phyloP scores from a whole-genome alignment of 64 coral and sea anemone genomes.

The Cladopsammia gracilis region DNA sequence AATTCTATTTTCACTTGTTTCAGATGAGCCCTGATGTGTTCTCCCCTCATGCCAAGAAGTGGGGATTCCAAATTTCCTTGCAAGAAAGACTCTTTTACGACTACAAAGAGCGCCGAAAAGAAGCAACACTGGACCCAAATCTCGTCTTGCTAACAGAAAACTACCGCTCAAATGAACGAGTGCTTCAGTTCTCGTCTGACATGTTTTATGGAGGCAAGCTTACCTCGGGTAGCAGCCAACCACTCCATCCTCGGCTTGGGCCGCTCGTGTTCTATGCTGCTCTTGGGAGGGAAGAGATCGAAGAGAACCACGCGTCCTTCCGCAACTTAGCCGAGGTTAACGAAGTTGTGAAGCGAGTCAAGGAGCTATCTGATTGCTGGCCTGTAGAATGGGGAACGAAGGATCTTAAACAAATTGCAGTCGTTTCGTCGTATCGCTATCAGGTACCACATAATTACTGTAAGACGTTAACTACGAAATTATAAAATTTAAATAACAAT shows the following conservation, averaged over 20 bases:
- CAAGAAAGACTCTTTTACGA: conserved; percentile 50
- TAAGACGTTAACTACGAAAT: no score
- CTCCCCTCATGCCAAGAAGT: conserved; percentile 52
- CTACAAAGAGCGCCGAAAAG: conserved; percentile 24
- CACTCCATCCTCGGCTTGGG: conserved; percentile 33
- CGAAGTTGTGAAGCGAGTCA: conserved; percentile 51
- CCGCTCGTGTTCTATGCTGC: conserved; percentile 60
- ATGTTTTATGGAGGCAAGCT: conserved; percentile 70
- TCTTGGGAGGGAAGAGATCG: conserved; percentile 57
- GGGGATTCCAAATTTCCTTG: conserved; percentile 52
- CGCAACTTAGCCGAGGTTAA: conserved; percentile 48
- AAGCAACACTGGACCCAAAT: neutral
- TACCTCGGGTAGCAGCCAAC: conserved; percentile 56
- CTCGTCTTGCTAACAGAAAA: conserved; percentile 61
- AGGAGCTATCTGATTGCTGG: conserved; percentile 47
- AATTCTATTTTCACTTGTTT: neutral
- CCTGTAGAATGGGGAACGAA: conserved; percentile 24
- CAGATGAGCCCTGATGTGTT: conserved; percentile 82
- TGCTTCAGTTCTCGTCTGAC: conserved; percentile 56
- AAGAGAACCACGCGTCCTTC: conserved; percentile 10
- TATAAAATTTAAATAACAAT: no score
- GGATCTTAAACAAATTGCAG: conserved; percentile 18
- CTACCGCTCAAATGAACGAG: conserved; percentile 58
- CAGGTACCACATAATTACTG: conserved; percentile 3
- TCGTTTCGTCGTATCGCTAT: neutral